These are phyloP conservation scores for Orthosia cruda DNA, from an alignment of 2,888 invertebrate genomes.

Conservation along the genomic window DNA sequence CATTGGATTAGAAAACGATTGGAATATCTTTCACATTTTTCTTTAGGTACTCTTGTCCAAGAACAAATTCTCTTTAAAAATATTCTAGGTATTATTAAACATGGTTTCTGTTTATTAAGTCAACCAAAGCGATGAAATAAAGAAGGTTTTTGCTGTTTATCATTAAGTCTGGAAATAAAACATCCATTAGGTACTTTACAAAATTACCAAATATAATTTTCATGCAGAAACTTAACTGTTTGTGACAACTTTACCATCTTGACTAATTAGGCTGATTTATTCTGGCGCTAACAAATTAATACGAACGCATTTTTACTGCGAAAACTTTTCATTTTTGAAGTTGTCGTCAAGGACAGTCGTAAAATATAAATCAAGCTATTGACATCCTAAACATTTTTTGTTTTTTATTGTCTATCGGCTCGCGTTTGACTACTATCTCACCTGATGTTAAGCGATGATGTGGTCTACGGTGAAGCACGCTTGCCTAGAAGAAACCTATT, in stretches of 20 bases:
- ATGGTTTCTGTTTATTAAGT: background rate
- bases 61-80: background rate
- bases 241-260: slow-evolving; percentile 18
- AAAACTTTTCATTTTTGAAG: background rate
- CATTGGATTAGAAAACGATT: background rate
- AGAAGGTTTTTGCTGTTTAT: background rate
- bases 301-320: background rate
- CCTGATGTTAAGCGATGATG: too few relatives aligned
- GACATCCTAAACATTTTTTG: too few relatives aligned
- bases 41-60: background rate
- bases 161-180: background rate
- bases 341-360: background rate
- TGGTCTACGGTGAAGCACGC: too few relatives aligned
- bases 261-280: slow-evolving; percentile 22
- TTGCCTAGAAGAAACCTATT: too few relatives aligned
- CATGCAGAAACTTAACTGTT: slow-evolving; percentile 12
- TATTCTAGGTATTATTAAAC: background rate
- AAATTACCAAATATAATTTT: background rate
- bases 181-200: background rate
- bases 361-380: background rate
- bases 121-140: background rate
- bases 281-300: background rate
- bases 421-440: too few relatives aligned
- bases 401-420: too few relatives aligned
- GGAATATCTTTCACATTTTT: background rate